Percentiles rank a stretch among this genome's conserved stretches.
Conservation (phyloP, 2,113 vertebrate genomes). For the Nestor notabilis region DNA sequence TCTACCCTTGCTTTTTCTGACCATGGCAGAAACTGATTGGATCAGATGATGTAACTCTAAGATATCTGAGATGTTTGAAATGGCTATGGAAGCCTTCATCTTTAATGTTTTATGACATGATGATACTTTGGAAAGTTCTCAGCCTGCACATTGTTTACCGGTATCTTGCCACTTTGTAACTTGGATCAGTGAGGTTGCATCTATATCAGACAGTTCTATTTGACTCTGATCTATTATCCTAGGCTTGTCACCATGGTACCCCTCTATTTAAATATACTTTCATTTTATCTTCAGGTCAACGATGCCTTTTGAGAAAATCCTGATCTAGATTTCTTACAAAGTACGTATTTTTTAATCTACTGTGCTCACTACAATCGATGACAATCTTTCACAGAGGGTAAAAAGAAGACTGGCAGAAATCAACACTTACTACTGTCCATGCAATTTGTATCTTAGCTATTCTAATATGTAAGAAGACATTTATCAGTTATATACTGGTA, state of each 20-base stretch:
- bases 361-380: not conserved
- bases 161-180: not conserved
- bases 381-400: not conserved
- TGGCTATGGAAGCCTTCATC: not conserved
- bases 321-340: not conserved
- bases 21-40: not conserved
- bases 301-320: not conserved
- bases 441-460: not conserved
- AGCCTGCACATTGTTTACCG: not conserved
- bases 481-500: not conserved
- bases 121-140: not conserved
- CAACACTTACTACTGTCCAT: not conserved
- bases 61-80: not conserved
- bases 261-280: not conserved
- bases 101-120: slow-evolving; percentile 13
- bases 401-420: not conserved
- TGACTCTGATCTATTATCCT: not conserved
- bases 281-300: not conserved
- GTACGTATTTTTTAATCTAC: not conserved
- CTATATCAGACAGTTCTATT: not conserved
- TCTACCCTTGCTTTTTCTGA: not conserved
- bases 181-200: not conserved
- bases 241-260: not conserved
- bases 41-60: not conserved
- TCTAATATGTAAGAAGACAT: not conserved